phyloP scores from a whole-genome alignment of 2,797 vertebrate genomes.

The Channallabes apus region DNA sequence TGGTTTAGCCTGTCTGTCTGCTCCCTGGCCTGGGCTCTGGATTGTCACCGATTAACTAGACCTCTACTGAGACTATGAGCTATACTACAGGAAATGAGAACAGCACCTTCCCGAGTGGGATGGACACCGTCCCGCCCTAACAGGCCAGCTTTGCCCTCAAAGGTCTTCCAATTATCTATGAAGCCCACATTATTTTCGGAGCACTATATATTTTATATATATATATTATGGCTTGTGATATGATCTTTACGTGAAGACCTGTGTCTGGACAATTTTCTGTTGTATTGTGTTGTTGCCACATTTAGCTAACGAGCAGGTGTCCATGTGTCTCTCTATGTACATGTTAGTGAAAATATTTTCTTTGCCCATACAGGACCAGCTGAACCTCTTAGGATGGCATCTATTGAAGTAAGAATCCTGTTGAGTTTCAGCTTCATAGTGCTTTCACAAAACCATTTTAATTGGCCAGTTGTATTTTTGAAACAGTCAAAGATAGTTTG shows the following conservation, averaged over 20 bases:
- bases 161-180: too few relatives aligned
- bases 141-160: too few relatives aligned
- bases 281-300: neutral
- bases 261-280: too few relatives aligned
- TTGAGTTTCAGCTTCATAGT: neutral
- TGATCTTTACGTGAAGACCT: neutral
- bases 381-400: slow-evolving; percentile 64
- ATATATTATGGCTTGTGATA: neutral
- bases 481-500: neutral
- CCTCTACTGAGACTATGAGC: too few relatives aligned
- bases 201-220: too few relatives aligned
- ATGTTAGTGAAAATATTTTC: neutral
- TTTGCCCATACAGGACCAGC: slow-evolving; percentile 58
- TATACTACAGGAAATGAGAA: too few relatives aligned
- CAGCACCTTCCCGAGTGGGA: too few relatives aligned
- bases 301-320: neutral
- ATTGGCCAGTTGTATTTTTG: neutral
- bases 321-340: neutral
- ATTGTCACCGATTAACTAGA: too few relatives aligned
- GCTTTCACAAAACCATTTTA: neutral
- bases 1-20: too few relatives aligned
- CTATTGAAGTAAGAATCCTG: slow-evolving; percentile 67
- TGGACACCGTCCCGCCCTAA: too few relatives aligned
- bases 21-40: too few relatives aligned
- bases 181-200: too few relatives aligned